phyloP scores from a whole-genome alignment of 2,113 vertebrate species.

The Sinocyclocheilus grahami region DNA sequence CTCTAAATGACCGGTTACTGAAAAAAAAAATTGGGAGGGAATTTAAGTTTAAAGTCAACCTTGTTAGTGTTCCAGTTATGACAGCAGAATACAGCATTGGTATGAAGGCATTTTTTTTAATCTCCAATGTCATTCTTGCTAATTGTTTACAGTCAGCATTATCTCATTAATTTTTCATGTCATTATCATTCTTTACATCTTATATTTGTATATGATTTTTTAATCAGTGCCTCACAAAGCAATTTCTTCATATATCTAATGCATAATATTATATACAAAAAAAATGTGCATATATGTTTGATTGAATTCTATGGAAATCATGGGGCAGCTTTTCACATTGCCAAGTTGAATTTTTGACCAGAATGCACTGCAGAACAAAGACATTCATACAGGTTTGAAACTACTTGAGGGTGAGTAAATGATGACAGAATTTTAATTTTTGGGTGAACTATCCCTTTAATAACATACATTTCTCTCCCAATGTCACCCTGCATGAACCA shows the following conservation, averaged over 20 bases:
- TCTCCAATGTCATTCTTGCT: not conserved
- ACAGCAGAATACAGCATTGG: no score
- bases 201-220: not conserved
- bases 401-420: no score
- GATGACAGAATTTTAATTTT: no score
- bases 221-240: not conserved
- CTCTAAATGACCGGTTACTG: not conserved
- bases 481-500: slow-evolving; percentile 87
- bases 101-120: not conserved
- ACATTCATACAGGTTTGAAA: no score
- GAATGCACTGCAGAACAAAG: not conserved
- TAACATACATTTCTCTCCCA: slow-evolving; percentile 96
- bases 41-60: no score
- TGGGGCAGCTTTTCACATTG: not conserved
- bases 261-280: not conserved
- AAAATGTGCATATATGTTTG: not conserved
- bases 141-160: not conserved
- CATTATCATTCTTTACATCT: not conserved
- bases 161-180: not conserved
- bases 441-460: slow-evolving; percentile 63
- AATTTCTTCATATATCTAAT: not conserved
- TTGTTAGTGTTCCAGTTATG: not conserved
- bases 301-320: not conserved
- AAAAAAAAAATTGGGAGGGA: no score
- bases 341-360: not conserved